These are phyloP conservation scores for Laterallus jamaicensis DNA, from an alignment of 2,113 vertebrate genomes.

Conservation along the genomic window DNA sequence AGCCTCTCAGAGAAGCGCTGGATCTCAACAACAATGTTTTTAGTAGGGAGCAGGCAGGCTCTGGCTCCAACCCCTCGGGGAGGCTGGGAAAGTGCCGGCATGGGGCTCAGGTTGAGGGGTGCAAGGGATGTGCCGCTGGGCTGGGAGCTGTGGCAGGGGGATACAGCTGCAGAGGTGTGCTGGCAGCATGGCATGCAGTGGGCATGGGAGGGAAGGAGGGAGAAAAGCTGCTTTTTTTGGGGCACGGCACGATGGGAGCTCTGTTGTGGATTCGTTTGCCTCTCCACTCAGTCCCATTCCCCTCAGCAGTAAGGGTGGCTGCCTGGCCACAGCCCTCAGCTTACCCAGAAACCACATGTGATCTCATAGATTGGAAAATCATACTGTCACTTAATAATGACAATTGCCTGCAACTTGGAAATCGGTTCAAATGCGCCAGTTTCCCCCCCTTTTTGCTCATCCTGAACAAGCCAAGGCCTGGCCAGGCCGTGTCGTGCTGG, in stretches of 20 bases:
- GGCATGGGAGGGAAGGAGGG: neutral
- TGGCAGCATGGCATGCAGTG: rapidly evolving
- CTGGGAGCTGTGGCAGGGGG: rapidly evolving
- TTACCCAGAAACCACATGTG: rapidly evolving
- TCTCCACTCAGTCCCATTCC: neutral
- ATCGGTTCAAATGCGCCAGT: neutral
- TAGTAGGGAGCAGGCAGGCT: neutral
- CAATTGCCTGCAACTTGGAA: neutral
- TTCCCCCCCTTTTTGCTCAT: neutral
- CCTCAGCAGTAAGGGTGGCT: rapidly evolving
- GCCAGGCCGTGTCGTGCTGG: neutral
- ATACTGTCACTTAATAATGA: neutral
- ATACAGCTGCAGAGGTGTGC: rapidly evolving
- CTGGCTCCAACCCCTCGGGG: neutral
- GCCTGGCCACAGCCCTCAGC: neutral
- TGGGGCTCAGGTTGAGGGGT: no score
- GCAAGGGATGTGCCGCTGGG: neutral
- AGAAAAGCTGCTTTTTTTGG: neutral
- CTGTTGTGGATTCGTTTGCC: rapidly evolving
- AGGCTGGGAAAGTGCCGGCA: no score
- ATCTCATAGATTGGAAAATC: neutral
- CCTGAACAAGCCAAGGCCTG: slow-evolving; percentile 13
- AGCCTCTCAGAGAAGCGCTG: rapidly evolving
- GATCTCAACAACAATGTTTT: neutral
- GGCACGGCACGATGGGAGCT: rapidly evolving